Conservation (phyloP, 2,888 invertebrate genomes). For the Notocelia uddmanniana region DNA sequence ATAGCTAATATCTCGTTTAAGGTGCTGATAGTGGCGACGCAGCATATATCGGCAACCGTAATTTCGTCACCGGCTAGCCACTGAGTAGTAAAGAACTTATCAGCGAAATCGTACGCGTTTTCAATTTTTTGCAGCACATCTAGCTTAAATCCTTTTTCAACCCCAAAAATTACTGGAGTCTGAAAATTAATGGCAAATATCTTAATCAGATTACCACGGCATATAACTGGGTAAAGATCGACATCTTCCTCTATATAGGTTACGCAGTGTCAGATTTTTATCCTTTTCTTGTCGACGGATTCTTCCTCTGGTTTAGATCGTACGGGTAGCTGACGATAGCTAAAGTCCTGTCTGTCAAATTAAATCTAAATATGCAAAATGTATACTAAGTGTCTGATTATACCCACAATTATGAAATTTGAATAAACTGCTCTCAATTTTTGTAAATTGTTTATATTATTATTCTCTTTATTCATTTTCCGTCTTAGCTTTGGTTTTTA, state of each 20-base stretch:
- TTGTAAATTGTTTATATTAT: too few relatives aligned
- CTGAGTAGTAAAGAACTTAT: slow-evolving; percentile 79
- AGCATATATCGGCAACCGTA: slow-evolving; percentile 87
- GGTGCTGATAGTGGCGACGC: slow-evolving; percentile 81
- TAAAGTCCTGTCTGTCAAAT: too few relatives aligned
- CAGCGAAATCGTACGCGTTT: slow-evolving; percentile 67
- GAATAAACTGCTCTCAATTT: too few relatives aligned
- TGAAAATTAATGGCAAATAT: slow-evolving; percentile 49
- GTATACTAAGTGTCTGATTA: too few relatives aligned
- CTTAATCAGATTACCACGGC: not conserved
- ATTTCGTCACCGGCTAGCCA: slow-evolving; percentile 86
- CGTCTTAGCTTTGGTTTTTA: too few relatives aligned
- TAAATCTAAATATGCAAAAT: too few relatives aligned
- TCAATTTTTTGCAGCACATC: slow-evolving; percentile 60
- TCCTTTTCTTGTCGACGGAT: too few relatives aligned
- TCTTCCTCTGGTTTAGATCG: too few relatives aligned
- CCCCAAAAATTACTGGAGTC: slow-evolving; percentile 60
- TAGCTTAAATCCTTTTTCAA: slow-evolving; percentile 55
- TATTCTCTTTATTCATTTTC: too few relatives aligned
- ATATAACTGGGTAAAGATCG: not conserved
- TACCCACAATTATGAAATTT: too few relatives aligned
- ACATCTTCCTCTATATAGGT: not conserved
- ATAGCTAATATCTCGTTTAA: slow-evolving; percentile 66
- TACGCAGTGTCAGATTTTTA: too few relatives aligned
- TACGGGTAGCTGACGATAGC: too few relatives aligned